Evolutionary conservation across 2,113 vertebrate genomes (phyloP).

Genomic region (Hylia prasina): DNA sequence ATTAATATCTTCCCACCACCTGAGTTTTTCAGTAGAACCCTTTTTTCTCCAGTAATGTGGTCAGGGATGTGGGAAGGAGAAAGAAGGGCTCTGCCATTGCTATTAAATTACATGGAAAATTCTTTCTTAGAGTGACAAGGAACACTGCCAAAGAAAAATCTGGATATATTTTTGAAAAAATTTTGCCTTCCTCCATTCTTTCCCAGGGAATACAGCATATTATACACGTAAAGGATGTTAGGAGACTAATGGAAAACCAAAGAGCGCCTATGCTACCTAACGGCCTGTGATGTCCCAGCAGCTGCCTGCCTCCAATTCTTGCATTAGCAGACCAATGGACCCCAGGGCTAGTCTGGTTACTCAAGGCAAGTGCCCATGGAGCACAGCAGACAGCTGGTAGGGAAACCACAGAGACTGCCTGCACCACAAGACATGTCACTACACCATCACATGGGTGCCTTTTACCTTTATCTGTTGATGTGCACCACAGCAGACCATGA

Average conservation of each 20-base stretch:
- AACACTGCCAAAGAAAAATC: neutral
- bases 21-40: neutral
- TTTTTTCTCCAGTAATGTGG: neutral
- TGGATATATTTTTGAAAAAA: neutral
- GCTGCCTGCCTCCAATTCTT: neutral
- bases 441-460: neutral
- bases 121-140: neutral
- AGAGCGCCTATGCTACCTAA: neutral
- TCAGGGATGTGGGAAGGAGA: neutral
- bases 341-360: neutral
- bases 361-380: neutral
- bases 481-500: neutral
- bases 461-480: accelerated
- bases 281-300: neutral
- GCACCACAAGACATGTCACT: accelerated
- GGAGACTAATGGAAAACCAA: neutral
- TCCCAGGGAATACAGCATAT: neutral
- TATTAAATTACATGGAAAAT: neutral
- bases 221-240: neutral
- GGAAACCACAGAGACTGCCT: neutral
- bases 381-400: neutral
- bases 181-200: neutral
- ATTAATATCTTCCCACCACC: neutral
- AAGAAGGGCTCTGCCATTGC: neutral
- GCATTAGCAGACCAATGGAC: neutral